Evolutionary conservation across 2,113 vertebrate species (phyloP).

Genomic region (Psephotus haematonotus): DNA sequence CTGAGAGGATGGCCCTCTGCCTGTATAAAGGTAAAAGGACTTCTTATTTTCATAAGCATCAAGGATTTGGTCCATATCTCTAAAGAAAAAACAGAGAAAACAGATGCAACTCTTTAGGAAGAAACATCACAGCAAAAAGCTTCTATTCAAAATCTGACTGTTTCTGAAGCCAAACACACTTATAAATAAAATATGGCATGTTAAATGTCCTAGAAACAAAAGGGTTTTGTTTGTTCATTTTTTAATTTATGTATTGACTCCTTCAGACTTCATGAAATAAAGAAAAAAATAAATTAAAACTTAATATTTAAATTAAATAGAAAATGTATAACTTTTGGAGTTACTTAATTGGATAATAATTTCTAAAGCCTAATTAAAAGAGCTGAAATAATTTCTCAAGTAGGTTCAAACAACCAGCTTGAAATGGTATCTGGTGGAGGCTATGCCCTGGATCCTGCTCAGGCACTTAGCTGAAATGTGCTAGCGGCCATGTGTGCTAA

Average conservation of each 20-base stretch:
- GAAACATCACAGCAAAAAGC: background rate
- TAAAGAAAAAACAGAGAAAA: constrained; percentile 57
- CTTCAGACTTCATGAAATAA: background rate
- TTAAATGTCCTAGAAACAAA: background rate
- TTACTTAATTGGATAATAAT: background rate
- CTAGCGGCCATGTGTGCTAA: background rate
- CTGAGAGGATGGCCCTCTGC: constrained; percentile 93
- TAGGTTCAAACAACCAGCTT: background rate
- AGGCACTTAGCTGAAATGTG: background rate
- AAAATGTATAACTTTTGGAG: background rate
- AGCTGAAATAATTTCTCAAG: background rate
- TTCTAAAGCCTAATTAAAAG: background rate
- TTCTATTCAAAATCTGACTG: background rate
- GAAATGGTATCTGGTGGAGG: background rate
- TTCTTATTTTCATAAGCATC: constrained; percentile 92
- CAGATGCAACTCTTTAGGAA: background rate
- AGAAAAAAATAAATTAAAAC: background rate
- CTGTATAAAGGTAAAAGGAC: constrained; percentile 96
- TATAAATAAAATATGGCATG: background rate
- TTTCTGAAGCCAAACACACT: background rate
- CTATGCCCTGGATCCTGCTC: background rate
- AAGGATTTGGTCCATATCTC: constrained; percentile 95
- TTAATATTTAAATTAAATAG: background rate
- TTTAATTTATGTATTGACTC: background rate
- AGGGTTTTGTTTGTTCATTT: background rate